Evolutionary conservation across 64 coral and sea anemone species (phyloP).

Genomic region (Cladopsammia gracilis): DNA sequence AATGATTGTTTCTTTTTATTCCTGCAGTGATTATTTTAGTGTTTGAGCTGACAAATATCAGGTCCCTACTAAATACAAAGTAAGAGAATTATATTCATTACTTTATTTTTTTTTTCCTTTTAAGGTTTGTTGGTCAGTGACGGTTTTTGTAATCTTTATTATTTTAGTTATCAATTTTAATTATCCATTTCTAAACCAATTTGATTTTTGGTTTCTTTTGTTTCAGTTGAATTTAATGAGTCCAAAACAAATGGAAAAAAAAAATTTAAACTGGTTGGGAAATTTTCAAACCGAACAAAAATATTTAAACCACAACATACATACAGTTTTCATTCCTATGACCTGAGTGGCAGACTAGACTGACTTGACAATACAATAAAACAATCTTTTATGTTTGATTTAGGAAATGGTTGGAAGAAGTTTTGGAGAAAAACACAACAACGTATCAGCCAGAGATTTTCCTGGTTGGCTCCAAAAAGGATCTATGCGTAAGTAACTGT

Average conservation of each 20-base stretch:
- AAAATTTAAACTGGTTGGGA: no score
- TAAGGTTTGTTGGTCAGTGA: background rate
- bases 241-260: no score
- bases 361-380: no score
- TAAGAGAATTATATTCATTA: conserved; percentile 25
- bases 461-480: conserved; percentile 94
- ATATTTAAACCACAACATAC: no score
- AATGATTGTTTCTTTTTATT: background rate
- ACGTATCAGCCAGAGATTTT: conserved; percentile 88
- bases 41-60: conserved; percentile 91
- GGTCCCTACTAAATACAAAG: conserved; percentile 87
- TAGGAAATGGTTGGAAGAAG: conserved; percentile 94
- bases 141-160: no score
- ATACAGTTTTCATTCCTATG: no score
- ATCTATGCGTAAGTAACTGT: conserved; percentile 89
- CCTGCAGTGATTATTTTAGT: conserved; percentile 87
- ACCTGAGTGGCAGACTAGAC: no score
- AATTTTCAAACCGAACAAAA: no score
- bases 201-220: background rate
- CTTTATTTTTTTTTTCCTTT: background rate
- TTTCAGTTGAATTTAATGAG: no score
- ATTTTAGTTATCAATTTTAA: no score
- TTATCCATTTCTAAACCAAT: no score
- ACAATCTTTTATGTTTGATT: background rate
- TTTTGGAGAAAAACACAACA: conserved; percentile 78